A percentile compares a stretch with the other conserved stretches of the same genome.
These are phyloP conservation scores for Pimephales promelas DNA, from an alignment of 2,113 vertebrate species.

Conservation along the genomic window DNA sequence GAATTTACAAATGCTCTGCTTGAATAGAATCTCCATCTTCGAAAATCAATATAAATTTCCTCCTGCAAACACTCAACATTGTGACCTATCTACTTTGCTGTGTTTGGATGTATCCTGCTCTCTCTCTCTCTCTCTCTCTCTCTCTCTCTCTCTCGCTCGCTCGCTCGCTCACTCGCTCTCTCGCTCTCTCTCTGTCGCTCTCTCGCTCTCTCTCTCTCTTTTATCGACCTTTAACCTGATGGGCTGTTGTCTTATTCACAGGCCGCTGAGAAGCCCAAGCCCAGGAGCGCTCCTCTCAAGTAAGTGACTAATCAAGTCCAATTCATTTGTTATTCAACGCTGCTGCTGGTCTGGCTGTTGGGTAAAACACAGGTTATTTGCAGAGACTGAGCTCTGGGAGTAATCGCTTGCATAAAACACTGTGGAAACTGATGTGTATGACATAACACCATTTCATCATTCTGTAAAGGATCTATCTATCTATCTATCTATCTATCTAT, in stretches of 20 bases:
- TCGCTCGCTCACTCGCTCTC: neutral
- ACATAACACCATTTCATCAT: neutral
- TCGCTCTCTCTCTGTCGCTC: neutral
- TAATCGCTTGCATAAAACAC: conserved; percentile 9
- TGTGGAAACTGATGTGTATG: neutral
- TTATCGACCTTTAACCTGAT: conserved; percentile 19
- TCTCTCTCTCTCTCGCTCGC: neutral
- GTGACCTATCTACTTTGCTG: neutral
- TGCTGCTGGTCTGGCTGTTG: conserved; percentile 25
- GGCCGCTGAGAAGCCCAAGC: conserved; percentile 91
- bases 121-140: neutral
- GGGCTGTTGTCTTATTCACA: conserved; percentile 75
- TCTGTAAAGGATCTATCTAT: neutral
- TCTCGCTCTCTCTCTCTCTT: neutral
- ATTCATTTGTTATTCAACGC: conserved; percentile 1
- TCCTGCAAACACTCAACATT: neutral
- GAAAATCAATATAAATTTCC: conserved; percentile 52
- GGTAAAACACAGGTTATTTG: conserved; percentile 58
- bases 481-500: neutral
- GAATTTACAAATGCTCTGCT: conserved; percentile 36
- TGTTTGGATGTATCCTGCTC: neutral
- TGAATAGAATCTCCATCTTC: neutral
- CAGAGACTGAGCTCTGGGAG: neutral
- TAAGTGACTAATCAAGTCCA: conserved; percentile 73
- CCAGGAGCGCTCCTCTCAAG: conserved; percentile 86